Base-by-base conservation (phyloP, 2,797 vertebrate species). In the Galaxias olidus region DNA sequence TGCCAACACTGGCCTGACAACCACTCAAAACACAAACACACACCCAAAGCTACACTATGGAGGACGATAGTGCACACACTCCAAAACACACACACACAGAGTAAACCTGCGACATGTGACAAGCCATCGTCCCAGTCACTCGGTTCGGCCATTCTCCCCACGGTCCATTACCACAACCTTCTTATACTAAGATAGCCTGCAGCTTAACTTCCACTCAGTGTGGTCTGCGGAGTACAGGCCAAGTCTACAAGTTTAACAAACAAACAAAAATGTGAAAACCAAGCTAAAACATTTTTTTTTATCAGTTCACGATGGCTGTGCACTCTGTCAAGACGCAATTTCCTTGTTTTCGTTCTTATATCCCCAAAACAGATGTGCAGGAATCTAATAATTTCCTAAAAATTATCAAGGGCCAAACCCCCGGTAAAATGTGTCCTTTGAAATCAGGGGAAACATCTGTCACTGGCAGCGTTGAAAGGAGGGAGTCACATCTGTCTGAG, bases 401-500 rank as follows among this genome's bases (percentile, higher is more conserved):
- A 81, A 83, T 89, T 81, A 86, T 88, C 87, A 88, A 86, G 82
- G 60, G 83, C 76, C 64, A 84, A 69, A 71, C 77, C 75, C 57
- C 67, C 61, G 70, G 52, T n/a, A 77, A 88, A 87, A 85, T 74
- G 56, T 73, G 70, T 77, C 76, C 88, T 92, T 90, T 89, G 89
- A 91, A 89, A 90, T 84, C 68, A 10, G 49, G 68, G 58, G 65
- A 87, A 86, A 78, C 91, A 91, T 87, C 88, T 91, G 90, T 79
- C 72, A 78, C 63, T 45, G 68, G 82, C 59, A 82, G 72, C 79
- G 78, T 67, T 84, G 78, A 83, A 86, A 75, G 52, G 75, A 65
- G 43, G 71, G 74, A 83, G 56, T 20, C n/a, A 78, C 87, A 85
- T 83, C 83, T 84, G 78, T 75, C 74, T 79, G 68, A 68, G 12